Evolutionary conservation across 1,140 invertebrate genomes (phyloP).

Genomic region (Brachionus rubens): DNA sequence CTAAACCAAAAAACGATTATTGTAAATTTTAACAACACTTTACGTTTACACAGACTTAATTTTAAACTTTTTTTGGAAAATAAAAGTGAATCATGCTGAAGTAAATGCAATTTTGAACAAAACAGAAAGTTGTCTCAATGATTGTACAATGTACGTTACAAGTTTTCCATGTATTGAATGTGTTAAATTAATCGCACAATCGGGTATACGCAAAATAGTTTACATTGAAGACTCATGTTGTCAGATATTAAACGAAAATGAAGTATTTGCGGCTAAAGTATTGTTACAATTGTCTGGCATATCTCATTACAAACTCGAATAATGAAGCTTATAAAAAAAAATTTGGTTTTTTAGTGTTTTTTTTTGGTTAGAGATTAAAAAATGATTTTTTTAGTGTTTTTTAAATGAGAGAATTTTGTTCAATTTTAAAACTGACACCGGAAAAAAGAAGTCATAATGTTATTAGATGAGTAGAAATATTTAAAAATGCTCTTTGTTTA

Average conservation of each 20-base stretch:
- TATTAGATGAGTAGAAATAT: no score
- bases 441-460: no score
- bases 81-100: slow-evolving; percentile 96
- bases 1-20: slow-evolving; percentile 59
- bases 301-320: slow-evolving; percentile 17
- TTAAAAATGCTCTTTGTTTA: no score
- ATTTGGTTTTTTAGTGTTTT: no score
- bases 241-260: slow-evolving; percentile 25
- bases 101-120: slow-evolving; percentile 92
- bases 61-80: slow-evolving; percentile 63
- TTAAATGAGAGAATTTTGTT: no score
- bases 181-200: slow-evolving; percentile 89
- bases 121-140: slow-evolving; percentile 71
- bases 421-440: no score
- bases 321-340: no score
- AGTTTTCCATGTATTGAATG: slow-evolving; percentile 94
- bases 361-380: no score
- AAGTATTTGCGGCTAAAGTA: slow-evolving; percentile 25
- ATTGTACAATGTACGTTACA: slow-evolving; percentile 78
- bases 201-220: slow-evolving; percentile 76
- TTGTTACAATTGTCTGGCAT: slow-evolving; percentile 13
- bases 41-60: neutral
- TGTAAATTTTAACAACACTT: slow-evolving; percentile 58
- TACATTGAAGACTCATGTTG: slow-evolving; percentile 70
- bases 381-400: no score